Conservation (phyloP, 30 jellyfish, hydroid and myxozoan genomes). For the Rhopilema esculentum region DNA sequence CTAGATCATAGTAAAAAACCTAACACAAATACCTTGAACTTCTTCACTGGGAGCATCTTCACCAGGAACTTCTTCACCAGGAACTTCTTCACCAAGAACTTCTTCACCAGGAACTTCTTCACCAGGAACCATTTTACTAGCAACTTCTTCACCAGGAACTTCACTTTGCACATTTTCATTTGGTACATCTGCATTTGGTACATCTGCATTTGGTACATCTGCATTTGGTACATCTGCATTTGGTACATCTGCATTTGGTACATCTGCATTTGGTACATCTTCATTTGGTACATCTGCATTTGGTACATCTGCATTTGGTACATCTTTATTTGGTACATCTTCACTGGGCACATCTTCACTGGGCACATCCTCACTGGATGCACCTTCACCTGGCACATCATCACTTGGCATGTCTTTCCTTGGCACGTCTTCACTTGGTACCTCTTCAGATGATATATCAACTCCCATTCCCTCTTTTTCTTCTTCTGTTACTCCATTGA, state of each 20-base stretch:
- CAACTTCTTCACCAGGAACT: neutral
- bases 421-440: neutral
- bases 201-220: neutral
- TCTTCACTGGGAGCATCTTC: neutral
- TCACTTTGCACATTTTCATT: neutral
- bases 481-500: conserved; percentile 10
- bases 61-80: neutral
- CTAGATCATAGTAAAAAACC: neutral
- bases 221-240: neutral
- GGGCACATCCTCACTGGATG: neutral
- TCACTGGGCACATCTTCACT: neutral
- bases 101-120: neutral
- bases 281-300: neutral
- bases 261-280: neutral
- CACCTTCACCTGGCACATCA: neutral
- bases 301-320: neutral
- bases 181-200: neutral
- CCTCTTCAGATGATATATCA: neutral
- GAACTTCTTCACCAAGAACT: neutral
- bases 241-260: neutral
- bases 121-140: neutral
- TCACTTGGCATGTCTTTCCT: neutral
- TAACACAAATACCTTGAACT: neutral
- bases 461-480: neutral
- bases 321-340: neutral